Evolutionary conservation across 2,113 vertebrate genomes (phyloP), one percentile per base, ranked within the genome.

Genomic region (Grammomys dolichurus): DNA sequence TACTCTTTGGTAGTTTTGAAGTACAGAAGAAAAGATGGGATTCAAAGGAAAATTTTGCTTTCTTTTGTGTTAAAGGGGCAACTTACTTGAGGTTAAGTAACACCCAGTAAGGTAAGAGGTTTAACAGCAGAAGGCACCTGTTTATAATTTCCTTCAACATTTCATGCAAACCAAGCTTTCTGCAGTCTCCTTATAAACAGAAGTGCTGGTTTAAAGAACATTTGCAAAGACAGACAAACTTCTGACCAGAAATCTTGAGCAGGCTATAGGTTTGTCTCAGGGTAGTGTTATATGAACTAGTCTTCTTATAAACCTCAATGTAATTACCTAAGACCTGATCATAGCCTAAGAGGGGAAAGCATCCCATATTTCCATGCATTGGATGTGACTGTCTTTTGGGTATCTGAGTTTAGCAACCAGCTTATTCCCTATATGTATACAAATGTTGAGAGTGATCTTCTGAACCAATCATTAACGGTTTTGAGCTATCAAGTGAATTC

Each of bases 401-500:
- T 69, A 77, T n/a, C 1, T 67, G 58, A 89, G 63, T 24, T 87
- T 95, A 82, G 22, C 16, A 89, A 63, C 24, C 33, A 63, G 26
- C 24, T 65, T 94, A 19, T 58, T 69, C 43, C 43, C 69, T 51
- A 24, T 67, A 48, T 48, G 54, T 95, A 54, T 51, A 69, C 13
- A 89, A 87, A 73, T 46, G 36, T 54, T 92, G 56, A 72, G 70
- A 28, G 22, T 40, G 46, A 81, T 72, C 87, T 87, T 87, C 60
- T 51, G 22, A 60, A 91, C 33, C 58, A 51, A 69, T 7, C 24
- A 86, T 40, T 82, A 89, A 86, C 19, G 40, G 76, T 94, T 63
- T 76, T 89, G 75, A 91, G 82, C 24, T 63, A 82, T 26, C 24
- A 89, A 87, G 72, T 93, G 8, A 95, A n/a, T 86, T 80, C 60